These are phyloP conservation scores for Diprion similis DNA, from an alignment of 1,140 invertebrate genomes.

Conservation along the genomic window DNA sequence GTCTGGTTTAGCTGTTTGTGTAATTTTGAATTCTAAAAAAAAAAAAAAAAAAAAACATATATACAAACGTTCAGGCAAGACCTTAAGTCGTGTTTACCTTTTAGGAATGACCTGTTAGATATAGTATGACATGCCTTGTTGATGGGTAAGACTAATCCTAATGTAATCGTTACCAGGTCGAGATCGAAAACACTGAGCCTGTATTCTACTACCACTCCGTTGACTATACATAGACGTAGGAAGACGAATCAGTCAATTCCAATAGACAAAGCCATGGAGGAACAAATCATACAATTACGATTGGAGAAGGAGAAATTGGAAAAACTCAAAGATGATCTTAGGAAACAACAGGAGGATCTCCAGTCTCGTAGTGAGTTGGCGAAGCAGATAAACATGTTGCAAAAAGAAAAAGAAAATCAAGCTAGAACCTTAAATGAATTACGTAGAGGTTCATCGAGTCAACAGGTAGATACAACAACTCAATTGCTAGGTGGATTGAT, in stretches of 20 bases:
- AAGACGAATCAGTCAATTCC: no score
- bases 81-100: background rate
- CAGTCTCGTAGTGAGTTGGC: background rate
- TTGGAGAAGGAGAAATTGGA: constrained; percentile 4
- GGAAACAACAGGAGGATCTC: background rate
- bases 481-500: background rate
- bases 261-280: background rate
- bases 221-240: no score
- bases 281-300: background rate
- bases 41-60: no score
- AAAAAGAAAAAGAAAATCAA: background rate
- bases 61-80: no score
- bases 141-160: background rate
- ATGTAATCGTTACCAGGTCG: background rate
- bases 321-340: background rate
- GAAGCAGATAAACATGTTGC: background rate
- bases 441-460: background rate
- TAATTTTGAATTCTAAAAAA: background rate
- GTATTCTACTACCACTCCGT: no score
- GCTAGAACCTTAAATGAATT: background rate
- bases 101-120: background rate
- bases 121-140: background rate
- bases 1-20: no score
- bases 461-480: constrained; percentile 1
- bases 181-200: no score